Evolutionary conservation across 2,797 vertebrate species (phyloP).

Genomic region (Synaphobranchus kaupii): DNA sequence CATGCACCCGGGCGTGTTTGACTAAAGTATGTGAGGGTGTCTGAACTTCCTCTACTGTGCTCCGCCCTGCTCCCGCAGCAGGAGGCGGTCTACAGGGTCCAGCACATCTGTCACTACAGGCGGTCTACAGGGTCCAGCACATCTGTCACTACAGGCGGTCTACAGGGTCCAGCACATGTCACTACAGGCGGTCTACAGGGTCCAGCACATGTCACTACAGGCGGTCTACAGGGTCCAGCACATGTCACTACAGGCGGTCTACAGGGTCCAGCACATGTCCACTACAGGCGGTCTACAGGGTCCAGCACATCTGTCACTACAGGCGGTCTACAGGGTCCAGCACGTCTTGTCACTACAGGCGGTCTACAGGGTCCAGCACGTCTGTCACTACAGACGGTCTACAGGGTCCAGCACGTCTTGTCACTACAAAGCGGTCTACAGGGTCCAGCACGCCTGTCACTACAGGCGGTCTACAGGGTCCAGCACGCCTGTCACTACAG

Average conservation of each 20-base stretch:
- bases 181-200: neutral
- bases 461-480: no score
- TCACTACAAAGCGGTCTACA: neutral
- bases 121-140: neutral
- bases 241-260: no score
- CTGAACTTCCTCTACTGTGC: neutral
- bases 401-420: no score
- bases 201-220: no score
- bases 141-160: neutral
- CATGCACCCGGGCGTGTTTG: neutral
- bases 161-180: neutral
- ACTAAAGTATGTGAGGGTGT: no score
- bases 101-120: neutral
- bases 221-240: no score
- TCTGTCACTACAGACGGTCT: no score
- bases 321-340: neutral
- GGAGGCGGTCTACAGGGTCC: neutral
- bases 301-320: no score
- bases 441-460: neutral
- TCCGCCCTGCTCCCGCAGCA: neutral
- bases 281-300: no score
- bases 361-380: neutral
- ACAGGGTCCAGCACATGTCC: no score
- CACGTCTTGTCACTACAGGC: no score
- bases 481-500: no score